These are phyloP conservation scores for Polietes domitor DNA, from an alignment of 2,888 invertebrate species.

Conservation along the genomic window DNA sequence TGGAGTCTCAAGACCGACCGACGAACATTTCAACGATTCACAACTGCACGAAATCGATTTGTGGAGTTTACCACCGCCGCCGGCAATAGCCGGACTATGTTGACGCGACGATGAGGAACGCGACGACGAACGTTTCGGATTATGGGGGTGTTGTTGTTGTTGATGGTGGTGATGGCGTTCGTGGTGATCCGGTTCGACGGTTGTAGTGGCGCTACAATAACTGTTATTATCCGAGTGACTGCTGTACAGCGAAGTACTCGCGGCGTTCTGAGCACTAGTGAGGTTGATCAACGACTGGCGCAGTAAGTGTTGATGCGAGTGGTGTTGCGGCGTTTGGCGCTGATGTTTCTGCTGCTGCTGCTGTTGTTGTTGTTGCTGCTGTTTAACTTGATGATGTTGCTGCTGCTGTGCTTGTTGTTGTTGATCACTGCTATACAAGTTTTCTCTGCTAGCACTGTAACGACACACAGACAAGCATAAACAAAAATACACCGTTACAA, in stretches of 20 bases:
- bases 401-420: constrained; percentile 70
- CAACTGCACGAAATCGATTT: constrained; percentile 77
- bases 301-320: constrained; percentile 78
- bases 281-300: constrained; percentile 81
- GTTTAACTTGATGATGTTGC: constrained; percentile 69
- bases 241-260: constrained; percentile 59
- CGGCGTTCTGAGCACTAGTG: constrained; percentile 77
- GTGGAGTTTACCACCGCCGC: constrained; percentile 67
- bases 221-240: constrained; percentile 65
- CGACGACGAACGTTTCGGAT: constrained; percentile 33
- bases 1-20: constrained; percentile 47
- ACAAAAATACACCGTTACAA: constrained; percentile 66
- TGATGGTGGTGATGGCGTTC: constrained; percentile 65
- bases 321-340: constrained; percentile 68
- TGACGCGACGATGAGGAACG: constrained; percentile 56
- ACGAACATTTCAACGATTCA: constrained; percentile 75
- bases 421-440: constrained; percentile 77
- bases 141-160: constrained; percentile 61
- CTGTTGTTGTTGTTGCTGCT: constrained; percentile 62
- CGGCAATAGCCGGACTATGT: constrained; percentile 47
- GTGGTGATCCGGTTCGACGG: constrained; percentile 59
- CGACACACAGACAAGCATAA: constrained; percentile 67
- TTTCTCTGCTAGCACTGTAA: constrained; percentile 79
- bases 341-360: constrained; percentile 73
- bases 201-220: constrained; percentile 66